Base-by-base conservation (phyloP, 2,797 vertebrate species). In the Momotus momota region DNA sequence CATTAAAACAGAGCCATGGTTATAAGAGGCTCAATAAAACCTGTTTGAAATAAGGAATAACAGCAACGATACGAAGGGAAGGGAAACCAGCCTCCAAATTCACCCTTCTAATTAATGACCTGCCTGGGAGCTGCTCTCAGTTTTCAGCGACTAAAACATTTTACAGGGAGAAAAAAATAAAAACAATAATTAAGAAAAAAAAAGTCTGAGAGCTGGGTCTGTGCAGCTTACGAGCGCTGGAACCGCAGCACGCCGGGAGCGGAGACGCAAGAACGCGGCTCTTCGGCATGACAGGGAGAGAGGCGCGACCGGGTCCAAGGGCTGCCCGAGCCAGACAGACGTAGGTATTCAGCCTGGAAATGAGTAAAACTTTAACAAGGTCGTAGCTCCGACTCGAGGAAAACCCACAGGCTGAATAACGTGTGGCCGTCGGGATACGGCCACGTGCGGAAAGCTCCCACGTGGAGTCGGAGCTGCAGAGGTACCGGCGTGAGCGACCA, bases 61-160 rank as follows among this genome's bases (percentile, higher is more conserved):
- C 43, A 74, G 82, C 70, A 16, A 23, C 71, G 27, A 20, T n/a
- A 19, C 3, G 20, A 51, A 33, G 66, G 61, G 52, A 60, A 69
- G 33, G 81, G 81, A 90, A 92, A 58, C 70, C 14, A 90, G 64
- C 61, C 86, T 92, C 95, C 79, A 45, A 87, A 74, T 35, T 57
- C 95, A 70, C 79, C 5, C 87, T 90, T 87, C 67, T 90, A 79
- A 93, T 81, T 78, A 92, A 91, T 78, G 48, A 70, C 82, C 93
- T 90, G 86, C 91, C 86, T 54, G 54, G 71, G 93, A 93, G 74
- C 88, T 51, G 93, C 93, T 93, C 82, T 93, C 38, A 7, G 71
- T 58, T 91, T 90, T 54, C 79, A 81, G 74, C 6, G 46, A 65
- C 61, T 78, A 14, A 38, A 86, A 51, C 3, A 1, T 87, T 94